Percentiles rank a stretch among this genome's conserved stretches.
These are phyloP conservation scores for Odocoileus hemionus DNA, from an alignment of 2,113 vertebrate species.

Conservation along the genomic window DNA sequence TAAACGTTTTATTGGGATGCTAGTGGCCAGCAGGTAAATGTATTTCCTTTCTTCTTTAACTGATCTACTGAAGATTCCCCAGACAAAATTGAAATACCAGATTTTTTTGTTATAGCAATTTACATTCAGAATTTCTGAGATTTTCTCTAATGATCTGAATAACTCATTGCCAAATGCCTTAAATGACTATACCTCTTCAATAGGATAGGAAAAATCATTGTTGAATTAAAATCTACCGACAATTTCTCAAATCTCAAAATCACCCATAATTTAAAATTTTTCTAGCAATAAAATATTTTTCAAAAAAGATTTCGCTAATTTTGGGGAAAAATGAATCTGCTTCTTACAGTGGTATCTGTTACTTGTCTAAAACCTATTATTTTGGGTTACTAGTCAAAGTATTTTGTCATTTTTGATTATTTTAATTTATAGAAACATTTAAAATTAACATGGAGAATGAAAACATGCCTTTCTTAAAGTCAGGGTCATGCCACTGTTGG, in stretches of 20 bases:
- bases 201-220: background rate
- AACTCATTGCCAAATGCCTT: background rate
- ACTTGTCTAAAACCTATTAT: background rate
- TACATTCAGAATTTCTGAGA: background rate
- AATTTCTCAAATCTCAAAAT: background rate
- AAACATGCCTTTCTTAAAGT: background rate
- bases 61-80: background rate
- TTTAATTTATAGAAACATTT: background rate
- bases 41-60: background rate
- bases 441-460: background rate
- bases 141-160: background rate
- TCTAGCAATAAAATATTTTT: background rate
- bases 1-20: conserved; percentile 13
- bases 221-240: background rate
- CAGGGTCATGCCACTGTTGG: background rate
- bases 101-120: background rate
- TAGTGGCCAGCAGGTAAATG: conserved; percentile 3
- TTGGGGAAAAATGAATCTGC: background rate
- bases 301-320: background rate
- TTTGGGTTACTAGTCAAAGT: background rate
- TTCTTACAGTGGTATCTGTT: background rate
- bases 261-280: background rate
- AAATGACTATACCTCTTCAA: background rate
- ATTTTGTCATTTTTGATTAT: background rate
- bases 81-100: background rate